Evolutionary conservation across 2,888 invertebrate genomes (phyloP).

Genomic region (Aplocera efformata): DNA sequence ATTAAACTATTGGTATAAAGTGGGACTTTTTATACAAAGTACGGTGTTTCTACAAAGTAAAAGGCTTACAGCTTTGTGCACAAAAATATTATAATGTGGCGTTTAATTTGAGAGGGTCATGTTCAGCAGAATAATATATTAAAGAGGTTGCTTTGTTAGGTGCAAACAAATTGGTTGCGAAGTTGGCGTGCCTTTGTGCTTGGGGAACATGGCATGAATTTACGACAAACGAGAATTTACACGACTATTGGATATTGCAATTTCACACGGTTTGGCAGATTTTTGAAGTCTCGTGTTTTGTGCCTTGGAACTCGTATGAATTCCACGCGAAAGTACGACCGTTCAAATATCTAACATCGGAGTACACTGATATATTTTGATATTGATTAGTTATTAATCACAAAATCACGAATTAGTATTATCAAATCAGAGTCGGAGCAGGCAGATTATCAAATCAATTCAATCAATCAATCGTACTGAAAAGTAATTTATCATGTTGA

Average conservation of each 20-base stretch:
- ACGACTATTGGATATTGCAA: neutral
- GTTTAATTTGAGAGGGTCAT: constrained; percentile 58
- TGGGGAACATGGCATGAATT: constrained; percentile 2
- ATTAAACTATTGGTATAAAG: too few relatives aligned
- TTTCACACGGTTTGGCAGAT: neutral
- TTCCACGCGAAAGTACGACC: too few relatives aligned
- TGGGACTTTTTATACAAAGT: neutral
- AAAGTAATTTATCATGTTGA: too few relatives aligned
- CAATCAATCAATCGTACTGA: too few relatives aligned
- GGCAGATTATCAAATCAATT: too few relatives aligned
- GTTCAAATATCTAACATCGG: too few relatives aligned
- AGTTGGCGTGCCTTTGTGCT: constrained; percentile 28
- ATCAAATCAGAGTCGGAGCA: too few relatives aligned
- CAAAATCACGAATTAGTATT: too few relatives aligned
- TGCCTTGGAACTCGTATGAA: too few relatives aligned
- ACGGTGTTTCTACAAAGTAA: neutral
- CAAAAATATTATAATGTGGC: constrained; percentile 46
- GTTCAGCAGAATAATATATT: constrained; percentile 53
- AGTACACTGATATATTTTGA: too few relatives aligned
- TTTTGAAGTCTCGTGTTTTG: too few relatives aligned
- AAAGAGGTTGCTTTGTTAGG: constrained; percentile 64
- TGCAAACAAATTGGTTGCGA: constrained; percentile 64
- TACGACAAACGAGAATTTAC: constrained; percentile 6
- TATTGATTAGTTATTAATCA: too few relatives aligned
- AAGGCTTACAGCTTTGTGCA: constrained; percentile 1